Conservation (phyloP, 64 coral and sea anemone genomes). For the Stichodactyla helianthus region DNA sequence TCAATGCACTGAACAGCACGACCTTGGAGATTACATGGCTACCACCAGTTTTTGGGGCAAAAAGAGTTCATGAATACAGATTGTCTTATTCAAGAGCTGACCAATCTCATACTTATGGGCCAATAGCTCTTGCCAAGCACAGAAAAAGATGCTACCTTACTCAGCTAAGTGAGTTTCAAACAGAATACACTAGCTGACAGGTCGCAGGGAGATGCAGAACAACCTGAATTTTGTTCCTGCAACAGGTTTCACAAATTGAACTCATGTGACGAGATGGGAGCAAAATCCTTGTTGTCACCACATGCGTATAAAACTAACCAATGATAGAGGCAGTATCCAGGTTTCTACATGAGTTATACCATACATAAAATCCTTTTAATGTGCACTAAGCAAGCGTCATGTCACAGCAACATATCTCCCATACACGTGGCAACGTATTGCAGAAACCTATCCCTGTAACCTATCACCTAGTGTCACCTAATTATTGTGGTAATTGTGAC, state of each 20-base stretch:
- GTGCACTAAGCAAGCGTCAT: neutral
- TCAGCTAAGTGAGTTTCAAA: slow-evolving; percentile 52
- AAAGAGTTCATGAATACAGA: slow-evolving; percentile 53
- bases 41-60: slow-evolving; percentile 44
- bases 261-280: no score
- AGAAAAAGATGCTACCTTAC: slow-evolving; percentile 18
- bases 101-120: neutral
- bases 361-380: neutral
- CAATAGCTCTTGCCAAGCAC: slow-evolving; percentile 36
- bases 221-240: no score
- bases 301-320: no score
- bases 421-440: neutral
- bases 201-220: no score
- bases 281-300: no score
- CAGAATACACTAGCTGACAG: no score
- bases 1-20: slow-evolving; percentile 36
- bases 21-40: slow-evolving; percentile 34
- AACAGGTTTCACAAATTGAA: no score
- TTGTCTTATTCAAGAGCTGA: slow-evolving; percentile 38
- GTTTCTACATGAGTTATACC: no score
- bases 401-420: neutral
- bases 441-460: neutral
- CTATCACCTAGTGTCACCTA: neutral
- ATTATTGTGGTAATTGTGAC: no score
- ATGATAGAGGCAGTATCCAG: no score